A percentile compares a stretch with the other conserved stretches of the same genome.
phyloP scores from a whole-genome alignment of 2,888 invertebrate species.

The Drosophila diplacantha region DNA sequence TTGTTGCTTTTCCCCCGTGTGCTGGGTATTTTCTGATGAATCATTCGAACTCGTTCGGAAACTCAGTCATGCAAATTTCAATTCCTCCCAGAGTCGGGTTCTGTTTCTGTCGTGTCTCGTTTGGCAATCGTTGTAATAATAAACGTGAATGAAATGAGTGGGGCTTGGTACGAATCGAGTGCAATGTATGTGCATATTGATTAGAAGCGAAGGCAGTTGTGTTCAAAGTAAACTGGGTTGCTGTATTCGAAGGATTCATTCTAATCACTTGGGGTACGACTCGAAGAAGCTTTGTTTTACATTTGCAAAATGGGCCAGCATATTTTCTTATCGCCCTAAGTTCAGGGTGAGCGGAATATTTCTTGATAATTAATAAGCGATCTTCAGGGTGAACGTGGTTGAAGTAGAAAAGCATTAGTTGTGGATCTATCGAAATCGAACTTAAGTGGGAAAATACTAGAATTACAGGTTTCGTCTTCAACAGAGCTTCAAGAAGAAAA shows the following conservation, averaged over 20 bases:
- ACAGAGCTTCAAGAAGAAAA: background rate
- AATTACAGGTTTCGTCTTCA: background rate
- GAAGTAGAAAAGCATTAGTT: background rate
- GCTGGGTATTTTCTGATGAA: conserved; percentile 37
- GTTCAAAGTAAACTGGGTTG: conserved; percentile 7
- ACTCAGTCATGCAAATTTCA: conserved; percentile 35
- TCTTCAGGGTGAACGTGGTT: background rate
- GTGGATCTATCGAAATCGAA: too few relatives aligned
- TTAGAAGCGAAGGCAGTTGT: conserved; percentile 34
- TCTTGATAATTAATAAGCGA: conserved; percentile 2
- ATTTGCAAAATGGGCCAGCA: conserved; percentile 3
- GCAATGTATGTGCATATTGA: conserved; percentile 64
- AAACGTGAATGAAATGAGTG: conserved; percentile 45
- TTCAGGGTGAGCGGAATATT: conserved; percentile 6
- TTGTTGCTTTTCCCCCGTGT: background rate
- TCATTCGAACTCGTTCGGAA: conserved; percentile 25
- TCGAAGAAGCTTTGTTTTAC: conserved; percentile 2
- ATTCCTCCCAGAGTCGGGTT: conserved; percentile 21
- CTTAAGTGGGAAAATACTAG: background rate
- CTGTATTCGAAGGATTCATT: conserved; percentile 16
- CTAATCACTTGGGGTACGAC: conserved; percentile 1
- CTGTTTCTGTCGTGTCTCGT: conserved; percentile 24
- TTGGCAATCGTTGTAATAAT: conserved; percentile 43
- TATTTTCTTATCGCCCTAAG: conserved; percentile 10
- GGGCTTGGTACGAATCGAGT: conserved; percentile 25